A percentile compares a stretch with the other conserved stretches of the same genome.
Conservation (phyloP, 2,797 vertebrate genomes). For the Sebastes steindachneri region DNA sequence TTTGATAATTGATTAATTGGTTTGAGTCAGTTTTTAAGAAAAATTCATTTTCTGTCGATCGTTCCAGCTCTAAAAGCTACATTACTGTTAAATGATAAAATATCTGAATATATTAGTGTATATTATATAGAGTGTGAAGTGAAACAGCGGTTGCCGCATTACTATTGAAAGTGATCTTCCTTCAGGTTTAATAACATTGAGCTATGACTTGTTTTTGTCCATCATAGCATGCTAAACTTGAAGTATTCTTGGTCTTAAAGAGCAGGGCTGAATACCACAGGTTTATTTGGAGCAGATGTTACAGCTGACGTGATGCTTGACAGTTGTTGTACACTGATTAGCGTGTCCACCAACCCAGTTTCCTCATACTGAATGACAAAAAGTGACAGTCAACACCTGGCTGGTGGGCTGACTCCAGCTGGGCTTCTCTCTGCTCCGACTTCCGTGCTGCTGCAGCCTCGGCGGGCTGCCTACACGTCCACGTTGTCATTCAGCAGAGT, state of each 20-base stretch:
- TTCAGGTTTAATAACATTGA: neutral
- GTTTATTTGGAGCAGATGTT: neutral
- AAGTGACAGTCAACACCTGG: neutral
- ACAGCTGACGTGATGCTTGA: neutral
- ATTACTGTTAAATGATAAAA: neutral
- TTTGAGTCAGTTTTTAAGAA: no score
- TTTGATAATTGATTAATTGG: no score
- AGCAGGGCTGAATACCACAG: neutral
- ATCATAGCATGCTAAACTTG: neutral
- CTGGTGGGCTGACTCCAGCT: slow-evolving; percentile 3
- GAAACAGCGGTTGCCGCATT: neutral
- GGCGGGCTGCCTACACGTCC: slow-evolving; percentile 1
- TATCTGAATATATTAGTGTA: neutral
- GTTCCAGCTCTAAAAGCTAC: neutral
- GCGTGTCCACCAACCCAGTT: neutral
- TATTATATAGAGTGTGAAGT: neutral
- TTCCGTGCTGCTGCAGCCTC: slow-evolving; percentile 14
- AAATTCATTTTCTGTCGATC: neutral
- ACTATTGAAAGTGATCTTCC: neutral
- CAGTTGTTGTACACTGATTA: neutral
- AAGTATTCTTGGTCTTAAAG: neutral
- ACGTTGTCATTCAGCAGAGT: slow-evolving; percentile 12
- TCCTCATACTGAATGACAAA: neutral
- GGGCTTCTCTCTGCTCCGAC: neutral
- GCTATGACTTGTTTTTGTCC: neutral